phyloP scores from a whole-genome alignment of 2,113 vertebrate species.

The Aspidoscelis tigris region DNA sequence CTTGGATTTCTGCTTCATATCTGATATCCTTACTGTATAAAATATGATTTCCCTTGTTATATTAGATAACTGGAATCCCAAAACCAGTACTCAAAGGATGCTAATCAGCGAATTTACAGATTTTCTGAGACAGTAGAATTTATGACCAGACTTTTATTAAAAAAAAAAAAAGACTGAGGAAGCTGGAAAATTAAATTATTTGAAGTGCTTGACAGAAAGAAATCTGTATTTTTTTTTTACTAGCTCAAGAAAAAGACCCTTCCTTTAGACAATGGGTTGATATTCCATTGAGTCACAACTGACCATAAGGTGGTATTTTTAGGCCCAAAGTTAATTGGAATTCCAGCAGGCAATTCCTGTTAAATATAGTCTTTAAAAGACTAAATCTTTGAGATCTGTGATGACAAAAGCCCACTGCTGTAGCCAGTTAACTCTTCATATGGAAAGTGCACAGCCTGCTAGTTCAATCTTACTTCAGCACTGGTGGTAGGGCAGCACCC shows the following conservation, averaged over 20 bases:
- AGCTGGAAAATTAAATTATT: background rate
- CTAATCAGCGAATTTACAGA: background rate
- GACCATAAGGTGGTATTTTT: background rate
- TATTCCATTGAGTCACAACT: background rate
- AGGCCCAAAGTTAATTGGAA: background rate
- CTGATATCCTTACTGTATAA: conserved; percentile 34
- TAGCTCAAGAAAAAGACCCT: background rate
- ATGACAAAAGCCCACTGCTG: background rate
- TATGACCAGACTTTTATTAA: background rate
- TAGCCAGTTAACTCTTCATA: background rate
- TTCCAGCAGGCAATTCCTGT: background rate
- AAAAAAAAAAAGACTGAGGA: conserved; percentile 1
- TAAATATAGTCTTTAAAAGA: background rate
- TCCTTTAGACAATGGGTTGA: background rate
- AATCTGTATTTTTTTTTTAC: background rate
- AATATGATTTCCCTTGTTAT: background rate
- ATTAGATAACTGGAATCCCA: background rate
- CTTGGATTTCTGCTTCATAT: conserved; percentile 38
- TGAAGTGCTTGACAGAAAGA: background rate
- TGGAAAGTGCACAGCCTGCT: too few species aligned
- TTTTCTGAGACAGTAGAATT: background rate
- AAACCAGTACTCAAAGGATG: background rate
- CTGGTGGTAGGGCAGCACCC: too few species aligned
- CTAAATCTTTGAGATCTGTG: background rate
- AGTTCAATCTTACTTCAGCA: too few species aligned